These are phyloP conservation scores for Phalera bucephala DNA, from an alignment of 2,888 invertebrate species.

Conservation along the genomic window DNA sequence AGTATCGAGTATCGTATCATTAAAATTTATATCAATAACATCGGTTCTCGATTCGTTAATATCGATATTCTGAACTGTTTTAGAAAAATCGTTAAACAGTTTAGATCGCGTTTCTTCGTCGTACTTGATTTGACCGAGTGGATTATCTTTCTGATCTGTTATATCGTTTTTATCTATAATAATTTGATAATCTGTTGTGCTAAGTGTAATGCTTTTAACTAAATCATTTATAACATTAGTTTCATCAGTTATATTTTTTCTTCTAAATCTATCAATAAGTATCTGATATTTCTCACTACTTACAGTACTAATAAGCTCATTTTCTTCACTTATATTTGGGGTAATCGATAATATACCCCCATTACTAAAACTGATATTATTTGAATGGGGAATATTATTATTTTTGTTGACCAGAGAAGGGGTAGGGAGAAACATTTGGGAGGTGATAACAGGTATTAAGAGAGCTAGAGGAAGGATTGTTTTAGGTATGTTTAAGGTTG, in stretches of 20 bases:
- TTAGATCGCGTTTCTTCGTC: conserved; percentile 64
- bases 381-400: conserved; percentile 16
- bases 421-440: conserved; percentile 52
- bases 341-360: conserved; percentile 20
- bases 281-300: conserved; percentile 53
- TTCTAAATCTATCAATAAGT: conserved; percentile 58
- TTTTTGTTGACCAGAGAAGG: conserved; percentile 14
- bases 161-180: not conserved
- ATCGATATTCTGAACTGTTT: conserved; percentile 54
- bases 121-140: conserved; percentile 22
- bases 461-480: conserved; percentile 48
- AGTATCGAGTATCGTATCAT: conserved; percentile 11
- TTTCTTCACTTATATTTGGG: conserved; percentile 17
- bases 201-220: too few relatives aligned
- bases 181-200: not conserved
- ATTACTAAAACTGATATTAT: conserved; percentile 14
- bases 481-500: conserved; percentile 51
- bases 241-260: conserved; percentile 43
- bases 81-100: conserved; percentile 68
- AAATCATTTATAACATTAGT: too few relatives aligned
- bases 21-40: conserved; percentile 13
- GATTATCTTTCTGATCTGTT: not conserved
- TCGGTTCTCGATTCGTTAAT: conserved; percentile 17
- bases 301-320: conserved; percentile 32
- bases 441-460: conserved; percentile 44